Evolutionary conservation across 2,113 vertebrate genomes (phyloP).

Genomic region (Herpetotheres cachinnans): DNA sequence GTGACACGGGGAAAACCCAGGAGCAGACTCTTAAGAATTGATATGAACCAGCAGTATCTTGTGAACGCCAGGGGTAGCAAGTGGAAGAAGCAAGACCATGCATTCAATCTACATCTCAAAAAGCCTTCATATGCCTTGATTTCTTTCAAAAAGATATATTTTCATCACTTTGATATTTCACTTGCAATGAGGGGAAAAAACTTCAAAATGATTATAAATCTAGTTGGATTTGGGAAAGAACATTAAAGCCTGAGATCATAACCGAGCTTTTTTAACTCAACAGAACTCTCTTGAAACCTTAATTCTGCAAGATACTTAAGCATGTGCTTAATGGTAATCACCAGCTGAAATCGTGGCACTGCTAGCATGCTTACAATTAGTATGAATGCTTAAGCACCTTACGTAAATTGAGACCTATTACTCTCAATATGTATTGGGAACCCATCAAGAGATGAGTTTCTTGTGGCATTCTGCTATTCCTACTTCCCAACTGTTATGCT

Average conservation of each 20-base stretch:
- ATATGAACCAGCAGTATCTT: not conserved
- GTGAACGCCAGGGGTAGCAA: not conserved
- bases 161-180: not conserved
- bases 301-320: not conserved
- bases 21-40: not conserved
- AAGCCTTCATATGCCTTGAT: not conserved
- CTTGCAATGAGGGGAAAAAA: not conserved
- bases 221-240: not conserved
- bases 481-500: not conserved
- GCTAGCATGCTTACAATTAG: not conserved
- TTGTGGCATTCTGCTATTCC: not conserved
- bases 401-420: not conserved
- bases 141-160: not conserved
- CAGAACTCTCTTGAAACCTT: not conserved
- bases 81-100: not conserved
- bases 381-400: not conserved
- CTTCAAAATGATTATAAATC: not conserved
- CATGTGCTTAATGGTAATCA: slow-evolving; percentile 21
- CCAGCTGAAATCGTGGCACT: not conserved
- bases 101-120: slow-evolving; percentile 9
- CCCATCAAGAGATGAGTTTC: not conserved
- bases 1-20: not conserved
- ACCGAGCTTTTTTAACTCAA: not conserved
- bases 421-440: not conserved
- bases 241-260: not conserved